phyloP scores from a whole-genome alignment of 2,113 vertebrate species.

The Leptocoma aspasia region DNA sequence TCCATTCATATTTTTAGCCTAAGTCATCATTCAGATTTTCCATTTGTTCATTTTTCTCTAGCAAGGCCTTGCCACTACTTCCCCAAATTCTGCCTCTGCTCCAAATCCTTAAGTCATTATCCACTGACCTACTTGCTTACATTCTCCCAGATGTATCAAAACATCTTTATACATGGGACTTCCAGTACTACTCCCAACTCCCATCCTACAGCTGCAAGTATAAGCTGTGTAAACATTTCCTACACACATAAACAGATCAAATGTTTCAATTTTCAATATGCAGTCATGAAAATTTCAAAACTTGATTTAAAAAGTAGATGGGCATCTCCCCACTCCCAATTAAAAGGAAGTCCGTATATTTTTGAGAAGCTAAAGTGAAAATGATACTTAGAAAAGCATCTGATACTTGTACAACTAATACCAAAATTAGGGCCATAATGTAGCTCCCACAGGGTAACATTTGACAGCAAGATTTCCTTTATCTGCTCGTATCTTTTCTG shows the following conservation, averaged over 20 bases:
- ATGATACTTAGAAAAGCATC: not conserved
- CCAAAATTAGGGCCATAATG: not conserved
- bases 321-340: not conserved
- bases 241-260: not conserved
- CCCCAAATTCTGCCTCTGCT: slow-evolving; percentile 14
- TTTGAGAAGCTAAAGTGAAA: not conserved
- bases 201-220: slow-evolving; percentile 15
- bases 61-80: not conserved
- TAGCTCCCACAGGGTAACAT: not conserved
- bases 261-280: not conserved
- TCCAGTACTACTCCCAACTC: not conserved
- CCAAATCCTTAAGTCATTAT: slow-evolving; percentile 35
- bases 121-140: slow-evolving; percentile 30
- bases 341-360: not conserved
- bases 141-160: slow-evolving; percentile 19
- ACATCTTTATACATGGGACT: not conserved
- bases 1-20: slow-evolving; percentile 13
- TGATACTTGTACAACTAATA: not conserved
- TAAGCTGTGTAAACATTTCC: slow-evolving; percentile 21
- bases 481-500: too few species aligned
- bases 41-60: slow-evolving; percentile 1
- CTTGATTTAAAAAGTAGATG: not conserved
- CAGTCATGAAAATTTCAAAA: not conserved
- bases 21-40: slow-evolving; percentile 26
- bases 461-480: not conserved